These are phyloP conservation scores for Ailurus styani DNA, from an alignment of 2,113 vertebrate genomes.

Conservation along the genomic window DNA sequence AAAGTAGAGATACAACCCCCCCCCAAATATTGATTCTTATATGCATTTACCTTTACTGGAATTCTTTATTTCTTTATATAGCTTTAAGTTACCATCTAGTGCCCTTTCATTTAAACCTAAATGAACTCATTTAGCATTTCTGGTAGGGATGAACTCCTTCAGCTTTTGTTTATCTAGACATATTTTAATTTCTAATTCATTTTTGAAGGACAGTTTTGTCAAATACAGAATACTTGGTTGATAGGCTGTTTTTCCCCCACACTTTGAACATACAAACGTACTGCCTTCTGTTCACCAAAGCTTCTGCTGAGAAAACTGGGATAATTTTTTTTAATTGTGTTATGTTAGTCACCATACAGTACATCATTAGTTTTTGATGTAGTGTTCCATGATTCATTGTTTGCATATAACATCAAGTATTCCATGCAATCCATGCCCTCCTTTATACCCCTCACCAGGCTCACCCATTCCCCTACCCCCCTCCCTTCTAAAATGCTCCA, in stretches of 20 bases:
- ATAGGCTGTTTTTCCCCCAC: not conserved
- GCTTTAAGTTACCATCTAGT: not conserved
- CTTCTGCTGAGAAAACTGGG: not conserved
- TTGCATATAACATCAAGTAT: no score
- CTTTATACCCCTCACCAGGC: no score
- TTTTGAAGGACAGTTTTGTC: not conserved
- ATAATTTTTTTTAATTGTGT: not conserved
- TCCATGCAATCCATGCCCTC: no score
- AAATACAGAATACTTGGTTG: not conserved
- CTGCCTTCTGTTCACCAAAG: not conserved
- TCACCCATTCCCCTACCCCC: no score
- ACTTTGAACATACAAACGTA: not conserved
- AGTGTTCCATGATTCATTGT: no score
- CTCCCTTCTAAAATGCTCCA: no score
- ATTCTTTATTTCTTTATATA: not conserved
- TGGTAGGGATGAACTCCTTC: not conserved
- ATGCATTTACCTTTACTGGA: not conserved
- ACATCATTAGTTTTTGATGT: no score
- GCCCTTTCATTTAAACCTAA: not conserved
- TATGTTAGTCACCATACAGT: no score
- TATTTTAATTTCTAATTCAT: not conserved
- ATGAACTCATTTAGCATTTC: not conserved
- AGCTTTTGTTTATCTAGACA: not conserved
- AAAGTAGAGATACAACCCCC: not conserved
- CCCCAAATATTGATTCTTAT: not conserved